Evolutionary conservation across 2,888 invertebrate species (phyloP), one percentile per base, ranked within the genome.

Genomic region (Ochropleura plecta): DNA sequence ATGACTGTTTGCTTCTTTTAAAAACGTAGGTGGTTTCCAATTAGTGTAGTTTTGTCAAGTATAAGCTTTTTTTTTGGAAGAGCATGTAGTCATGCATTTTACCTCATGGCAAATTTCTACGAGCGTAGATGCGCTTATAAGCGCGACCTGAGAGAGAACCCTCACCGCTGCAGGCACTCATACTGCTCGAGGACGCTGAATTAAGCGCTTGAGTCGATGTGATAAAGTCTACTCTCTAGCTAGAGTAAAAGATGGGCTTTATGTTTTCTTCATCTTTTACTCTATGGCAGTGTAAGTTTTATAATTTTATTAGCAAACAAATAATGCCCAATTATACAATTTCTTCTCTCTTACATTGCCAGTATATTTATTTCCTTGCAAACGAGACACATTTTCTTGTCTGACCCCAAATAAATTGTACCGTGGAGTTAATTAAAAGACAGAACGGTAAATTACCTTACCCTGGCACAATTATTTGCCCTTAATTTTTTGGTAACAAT

Each of bases 341-440:
- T 53, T n/a, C 0, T 75, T 62, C 14, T 40, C 51, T 60, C 40
- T 49, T 51, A 49, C 16, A 55, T 18, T n/a, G 5, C 30, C 30
- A 53, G 6, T 64, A 40, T 44, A 67, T 57, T 20, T 63, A 60
- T n/a, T 12, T 30, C 30, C 68, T 69, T 69, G 40, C 49, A 46
- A 81, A 76, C 55, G 5, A 65, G 49, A 49, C n/a, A 30, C 10
- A 77, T 77, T 81, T 75, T 69, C 68, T 63, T 30, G 44, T 44
- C 49, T 20, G 59, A 66, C 63, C 78, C 78, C 53, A 67, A 67
- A 78, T 70, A 80, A 82, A 82, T 71, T 81, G 64, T 76, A 46
- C 60, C 66, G 40, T 55, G 16, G 16, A 55, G 76, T 81, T 77
- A 77, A 82, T 80, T 77, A 80, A 82, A 80, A 77, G 78, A 67